Evolutionary conservation across 2,888 invertebrate species (phyloP), one percentile per base, ranked within the genome.

Genomic region (Agrotis exclamationis): DNA sequence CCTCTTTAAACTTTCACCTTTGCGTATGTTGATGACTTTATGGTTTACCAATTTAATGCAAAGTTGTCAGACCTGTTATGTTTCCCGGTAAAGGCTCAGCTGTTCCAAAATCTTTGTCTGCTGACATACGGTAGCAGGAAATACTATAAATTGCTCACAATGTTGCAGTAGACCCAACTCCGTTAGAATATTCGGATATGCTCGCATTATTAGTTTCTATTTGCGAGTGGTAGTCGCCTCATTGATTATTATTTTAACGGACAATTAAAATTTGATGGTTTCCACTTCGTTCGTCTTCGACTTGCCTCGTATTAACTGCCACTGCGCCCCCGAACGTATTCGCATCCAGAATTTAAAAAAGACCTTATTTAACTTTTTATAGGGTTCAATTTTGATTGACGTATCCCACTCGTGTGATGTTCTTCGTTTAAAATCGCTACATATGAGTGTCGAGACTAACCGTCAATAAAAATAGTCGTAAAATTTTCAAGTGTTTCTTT

Each of bases 171-270:
- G 58, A 72, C 76, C 64, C 74, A 65, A 73, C 72, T 73, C 82
- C 58, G 79, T 63, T 77, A 78, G 68, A 78, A 64, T 70, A 74
- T 76, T 74, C 71, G 66, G 76, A 78, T 79, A 75, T 80, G 83
- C 86, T 87, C 86, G 85, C 85, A 76, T 88, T 90, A 92, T 90
- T 90, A 88, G 89, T 91, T 73, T 92, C 92, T 94, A 93, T 94
- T 90, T 93, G 89, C 92, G 89, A 87, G 67, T 84, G 91, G 93
- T 93, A 94, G 93, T 93, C 94, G 94, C 94, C 93, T 93, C 94
- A 94, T 95, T 95, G 95, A 95, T 96, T 96, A 95, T 95, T 95
- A 95, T 96, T 96, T 95, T 95, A 95, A 95, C 95, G 95, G 90
- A 94, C 95, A 95, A 95, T 96, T 96, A 96, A 96, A 96, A 93